Conservation (phyloP, 2,113 vertebrate genomes). For the Syngnathoides biaculeatus region DNA sequence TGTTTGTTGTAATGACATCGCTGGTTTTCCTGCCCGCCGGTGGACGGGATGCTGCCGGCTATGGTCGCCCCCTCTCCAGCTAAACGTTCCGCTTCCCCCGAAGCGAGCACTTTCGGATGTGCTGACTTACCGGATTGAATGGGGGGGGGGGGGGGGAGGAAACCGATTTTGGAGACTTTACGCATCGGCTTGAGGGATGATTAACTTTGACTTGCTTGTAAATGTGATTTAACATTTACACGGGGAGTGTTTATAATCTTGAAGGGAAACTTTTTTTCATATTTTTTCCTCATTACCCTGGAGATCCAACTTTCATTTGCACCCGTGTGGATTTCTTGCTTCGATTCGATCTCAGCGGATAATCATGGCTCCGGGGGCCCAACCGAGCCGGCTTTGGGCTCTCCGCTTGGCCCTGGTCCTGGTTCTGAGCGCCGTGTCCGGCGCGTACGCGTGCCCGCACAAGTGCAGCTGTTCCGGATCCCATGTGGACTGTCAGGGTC, state of each 20-base stretch:
- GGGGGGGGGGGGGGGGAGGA: too few relatives aligned
- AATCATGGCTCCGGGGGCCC: constrained; percentile 71
- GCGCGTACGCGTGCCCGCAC: constrained; percentile 85
- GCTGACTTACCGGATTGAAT: constrained; percentile 10
- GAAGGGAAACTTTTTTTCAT: neutral
- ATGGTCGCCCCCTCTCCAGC: constrained; percentile 37
- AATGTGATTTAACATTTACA: neutral
- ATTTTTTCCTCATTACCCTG: neutral
- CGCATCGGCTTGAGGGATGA: constrained; percentile 46
- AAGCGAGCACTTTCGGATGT: constrained; percentile 41
- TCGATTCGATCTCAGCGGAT: constrained; percentile 44
- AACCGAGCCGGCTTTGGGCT: constrained; percentile 64
- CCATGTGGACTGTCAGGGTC: constrained; percentile 95
- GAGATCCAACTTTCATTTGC: constrained; percentile 11
- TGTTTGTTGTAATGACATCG: constrained; percentile 32
- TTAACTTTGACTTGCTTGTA: neutral
- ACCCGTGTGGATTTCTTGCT: constrained; percentile 29
- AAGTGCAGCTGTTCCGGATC: constrained; percentile 96
- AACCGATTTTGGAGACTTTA: constrained; percentile 31
- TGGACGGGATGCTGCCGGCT: constrained; percentile 50
- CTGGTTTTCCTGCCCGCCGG: constrained; percentile 33
- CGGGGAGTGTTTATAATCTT: too few relatives aligned
- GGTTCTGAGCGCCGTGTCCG: constrained; percentile 64
- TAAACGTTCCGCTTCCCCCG: constrained; percentile 37
- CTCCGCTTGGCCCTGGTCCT: constrained; percentile 71